A percentile compares a stretch with the other conserved stretches of the same genome.
phyloP scores from a whole-genome alignment of 35 echinoderm and acorn worm species.

The Amphiura filiformis region DNA sequence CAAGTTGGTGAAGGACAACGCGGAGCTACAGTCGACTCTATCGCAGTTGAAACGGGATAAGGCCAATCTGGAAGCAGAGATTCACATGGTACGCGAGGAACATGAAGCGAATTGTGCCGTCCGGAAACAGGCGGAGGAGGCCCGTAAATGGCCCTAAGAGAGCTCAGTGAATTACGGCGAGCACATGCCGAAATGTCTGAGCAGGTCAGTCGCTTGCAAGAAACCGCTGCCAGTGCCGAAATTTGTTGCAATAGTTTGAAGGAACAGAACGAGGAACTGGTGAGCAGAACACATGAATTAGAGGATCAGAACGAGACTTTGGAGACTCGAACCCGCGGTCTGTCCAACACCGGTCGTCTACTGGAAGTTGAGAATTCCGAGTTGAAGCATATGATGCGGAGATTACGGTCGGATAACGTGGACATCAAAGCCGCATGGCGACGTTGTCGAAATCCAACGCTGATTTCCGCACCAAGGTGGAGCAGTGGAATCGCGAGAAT shows the following conservation, averaged over 20 bases:
- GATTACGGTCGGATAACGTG: not conserved
- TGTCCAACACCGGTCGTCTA: not conserved
- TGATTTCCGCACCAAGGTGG: not conserved
- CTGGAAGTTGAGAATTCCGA: not conserved
- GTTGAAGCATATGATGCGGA: not conserved
- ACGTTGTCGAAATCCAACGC: not conserved
- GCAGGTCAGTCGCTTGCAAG: not conserved
- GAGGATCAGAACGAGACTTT: not conserved
- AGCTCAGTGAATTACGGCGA: not conserved
- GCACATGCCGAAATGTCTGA: not conserved
- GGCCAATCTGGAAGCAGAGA: not conserved
- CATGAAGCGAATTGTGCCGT: not conserved
- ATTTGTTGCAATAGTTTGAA: not conserved
- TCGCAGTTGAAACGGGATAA: not conserved
- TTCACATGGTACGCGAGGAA: not conserved
- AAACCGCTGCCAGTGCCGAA: not conserved
- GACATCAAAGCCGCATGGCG: not conserved
- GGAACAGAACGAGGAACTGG: not conserved
- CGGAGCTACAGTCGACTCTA: not conserved
- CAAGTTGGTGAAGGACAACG: not conserved
- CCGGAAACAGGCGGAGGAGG: not conserved
- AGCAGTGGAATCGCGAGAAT: not conserved
- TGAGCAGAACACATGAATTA: not conserved
- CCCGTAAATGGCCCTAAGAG: not conserved
- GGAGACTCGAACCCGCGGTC: not conserved